Base-by-base conservation (phyloP, 1,140 invertebrate genomes). In the Drosophila melanica region DNA sequence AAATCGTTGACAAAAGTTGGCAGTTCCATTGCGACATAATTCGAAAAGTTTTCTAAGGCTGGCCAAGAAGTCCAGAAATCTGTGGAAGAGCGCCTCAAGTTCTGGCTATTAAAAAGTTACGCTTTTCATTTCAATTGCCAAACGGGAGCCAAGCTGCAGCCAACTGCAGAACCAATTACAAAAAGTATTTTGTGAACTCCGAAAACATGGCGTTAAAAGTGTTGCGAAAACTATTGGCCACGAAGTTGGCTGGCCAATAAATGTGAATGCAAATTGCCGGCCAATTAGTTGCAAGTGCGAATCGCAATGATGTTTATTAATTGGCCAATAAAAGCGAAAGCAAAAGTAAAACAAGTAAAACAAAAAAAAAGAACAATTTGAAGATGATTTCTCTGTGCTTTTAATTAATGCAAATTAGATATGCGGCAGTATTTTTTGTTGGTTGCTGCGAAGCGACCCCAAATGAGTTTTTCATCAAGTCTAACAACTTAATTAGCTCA, bases 401-500 rank as follows among this genome's bases (percentile, higher is more conserved):
- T 63, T 79, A 87, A 87, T 87, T 87, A 87, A 87, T 87, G 82
- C 79, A 87, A 87, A 87, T 87, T 79, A 87, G 84, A 84, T 84
- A 89, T 89, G 79, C 67, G 47, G 59, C 59, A n/a, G 37, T 55
- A 71, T 68, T 69, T 60, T 62, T 74, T 35, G 37, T 53, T 58
- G 27, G 57, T 39, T 23, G 48, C 41, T 47, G 18, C 14, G 30
- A 55, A 59, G 45, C 64, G 59, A 59, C 70, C 75, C 48, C 63
- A 89, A 89, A 89, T 80, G 84, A 90, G 77, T 89, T 89, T 89
- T 89, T 90, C 84, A 89, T 89, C 84, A 89, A 70, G 84, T 75
- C 84, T 89, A 89, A 89, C 85, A 89, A 89, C 84, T 89, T 89
- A 89, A 89, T 89, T 89, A 89, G 84, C 84, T 89, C 84, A 84